A percentile compares a stretch with the other conserved stretches of the same genome.
These are phyloP conservation scores for Donacobius atricapilla DNA, from an alignment of 2,113 vertebrate genomes.

Conservation along the genomic window DNA sequence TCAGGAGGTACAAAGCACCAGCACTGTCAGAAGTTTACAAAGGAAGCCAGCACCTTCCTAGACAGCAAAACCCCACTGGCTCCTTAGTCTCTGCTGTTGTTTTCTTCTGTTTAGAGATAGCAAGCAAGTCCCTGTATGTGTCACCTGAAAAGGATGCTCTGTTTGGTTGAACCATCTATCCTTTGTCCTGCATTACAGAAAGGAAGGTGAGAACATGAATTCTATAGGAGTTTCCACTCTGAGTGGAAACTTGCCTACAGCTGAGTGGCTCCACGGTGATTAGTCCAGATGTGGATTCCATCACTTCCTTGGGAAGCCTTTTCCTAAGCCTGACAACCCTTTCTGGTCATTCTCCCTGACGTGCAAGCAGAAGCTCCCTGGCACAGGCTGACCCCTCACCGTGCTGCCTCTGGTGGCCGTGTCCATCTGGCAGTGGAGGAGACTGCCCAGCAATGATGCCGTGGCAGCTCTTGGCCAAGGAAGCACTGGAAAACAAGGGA, in stretches of 20 bases:
- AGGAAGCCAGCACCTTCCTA: not conserved
- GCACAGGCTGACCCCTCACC: not conserved
- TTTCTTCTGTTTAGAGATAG: not conserved
- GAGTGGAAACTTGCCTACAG: not conserved
- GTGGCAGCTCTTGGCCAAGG: not conserved
- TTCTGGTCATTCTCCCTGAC: not conserved
- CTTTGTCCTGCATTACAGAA: not conserved
- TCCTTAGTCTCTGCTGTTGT: not conserved
- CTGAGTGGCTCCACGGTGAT: not conserved
- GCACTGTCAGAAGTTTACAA: not conserved
- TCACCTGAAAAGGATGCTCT: not conserved
- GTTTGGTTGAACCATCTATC: not conserved
- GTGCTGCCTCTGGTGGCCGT: not conserved
- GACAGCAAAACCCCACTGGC: not conserved
- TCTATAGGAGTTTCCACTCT: not conserved
- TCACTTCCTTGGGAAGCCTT: not conserved
- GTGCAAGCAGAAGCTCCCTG: not conserved
- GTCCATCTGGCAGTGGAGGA: not conserved
- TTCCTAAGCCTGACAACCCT: not conserved
- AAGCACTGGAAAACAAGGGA: fast-evolving
- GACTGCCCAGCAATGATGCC: not conserved
- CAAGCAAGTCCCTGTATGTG: not conserved
- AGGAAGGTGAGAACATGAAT: not conserved
- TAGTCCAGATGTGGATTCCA: not conserved
- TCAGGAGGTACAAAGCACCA: not conserved